phyloP scores from a whole-genome alignment of 2,888 invertebrate genomes.

The Teleiodes luculella region DNA sequence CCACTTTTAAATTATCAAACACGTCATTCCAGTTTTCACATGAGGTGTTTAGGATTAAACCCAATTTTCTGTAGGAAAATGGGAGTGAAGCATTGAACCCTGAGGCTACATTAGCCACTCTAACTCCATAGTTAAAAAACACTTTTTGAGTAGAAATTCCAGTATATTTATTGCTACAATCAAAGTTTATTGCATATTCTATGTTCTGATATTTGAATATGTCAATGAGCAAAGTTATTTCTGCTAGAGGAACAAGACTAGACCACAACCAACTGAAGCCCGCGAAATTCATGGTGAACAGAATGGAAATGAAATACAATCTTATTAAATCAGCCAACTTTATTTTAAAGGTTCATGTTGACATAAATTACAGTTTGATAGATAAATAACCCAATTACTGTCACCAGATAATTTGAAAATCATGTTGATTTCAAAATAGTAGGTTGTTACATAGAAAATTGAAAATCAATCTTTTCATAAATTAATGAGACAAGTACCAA shows the following conservation, averaged over 20 bases:
- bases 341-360: background rate
- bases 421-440: background rate
- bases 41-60: slow-evolving; percentile 46
- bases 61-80: slow-evolving; percentile 36
- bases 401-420: slow-evolving; percentile 37
- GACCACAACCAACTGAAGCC: slow-evolving; percentile 20
- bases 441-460: background rate
- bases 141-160: slow-evolving; percentile 35
- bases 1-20: slow-evolving; percentile 28
- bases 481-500: background rate
- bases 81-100: slow-evolving; percentile 22
- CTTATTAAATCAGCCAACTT: background rate
- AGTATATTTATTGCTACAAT: slow-evolving; percentile 38
- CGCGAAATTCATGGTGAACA: slow-evolving; percentile 26
- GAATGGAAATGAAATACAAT: slow-evolving; percentile 6
- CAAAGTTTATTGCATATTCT: slow-evolving; percentile 40
- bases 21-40: slow-evolving; percentile 47
- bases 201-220: slow-evolving; percentile 52
- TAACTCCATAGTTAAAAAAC: slow-evolving; percentile 37
- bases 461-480: background rate
- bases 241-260: slow-evolving; percentile 24
- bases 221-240: slow-evolving; percentile 39
- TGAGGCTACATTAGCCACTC: slow-evolving; percentile 25
- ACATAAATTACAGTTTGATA: slow-evolving; percentile 42
- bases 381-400: slow-evolving; percentile 40